These are phyloP conservation scores for Seira ritae DNA, from an alignment of 2,888 invertebrate genomes.

Conservation along the genomic window DNA sequence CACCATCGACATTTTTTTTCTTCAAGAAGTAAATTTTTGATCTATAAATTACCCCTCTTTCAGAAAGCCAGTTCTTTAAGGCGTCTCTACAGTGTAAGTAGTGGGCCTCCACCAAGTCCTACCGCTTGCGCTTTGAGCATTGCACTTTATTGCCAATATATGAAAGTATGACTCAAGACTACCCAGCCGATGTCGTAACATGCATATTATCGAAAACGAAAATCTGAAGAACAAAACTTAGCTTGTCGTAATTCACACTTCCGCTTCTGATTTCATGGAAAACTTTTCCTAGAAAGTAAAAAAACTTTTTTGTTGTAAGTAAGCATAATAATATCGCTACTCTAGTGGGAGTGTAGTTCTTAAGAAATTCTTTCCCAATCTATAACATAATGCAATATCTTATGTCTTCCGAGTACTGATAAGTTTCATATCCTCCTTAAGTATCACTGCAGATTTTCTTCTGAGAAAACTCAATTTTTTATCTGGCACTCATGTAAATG, in stretches of 20 bases:
- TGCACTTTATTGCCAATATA: background rate
- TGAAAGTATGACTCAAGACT: slow-evolving; percentile 1
- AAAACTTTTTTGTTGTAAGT: slow-evolving; percentile 21
- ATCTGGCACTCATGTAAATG: background rate
- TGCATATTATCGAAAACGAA: background rate
- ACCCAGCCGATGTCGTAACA: background rate
- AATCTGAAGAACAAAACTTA: slow-evolving; percentile 3
- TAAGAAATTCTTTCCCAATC: background rate
- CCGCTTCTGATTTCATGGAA: slow-evolving; percentile 20
- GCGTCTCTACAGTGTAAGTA: background rate
- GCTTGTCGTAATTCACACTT: slow-evolving; percentile 17
- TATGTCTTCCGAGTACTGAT: background rate
- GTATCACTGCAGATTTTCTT: slow-evolving; percentile 12
- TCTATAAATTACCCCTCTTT: slow-evolving; percentile 6
- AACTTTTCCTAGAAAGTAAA: background rate
- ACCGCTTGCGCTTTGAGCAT: background rate
- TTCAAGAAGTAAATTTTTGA: slow-evolving; percentile 5
- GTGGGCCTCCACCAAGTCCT: background rate
- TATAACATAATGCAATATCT: background rate
- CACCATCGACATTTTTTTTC: background rate
- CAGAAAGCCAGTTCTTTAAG: background rate
- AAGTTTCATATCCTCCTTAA: background rate
- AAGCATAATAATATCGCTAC: background rate
- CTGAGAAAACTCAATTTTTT: background rate
- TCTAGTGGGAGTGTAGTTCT: background rate